Conservation (phyloP, 2,797 vertebrate genomes). For the Gallinago solitaria region DNA sequence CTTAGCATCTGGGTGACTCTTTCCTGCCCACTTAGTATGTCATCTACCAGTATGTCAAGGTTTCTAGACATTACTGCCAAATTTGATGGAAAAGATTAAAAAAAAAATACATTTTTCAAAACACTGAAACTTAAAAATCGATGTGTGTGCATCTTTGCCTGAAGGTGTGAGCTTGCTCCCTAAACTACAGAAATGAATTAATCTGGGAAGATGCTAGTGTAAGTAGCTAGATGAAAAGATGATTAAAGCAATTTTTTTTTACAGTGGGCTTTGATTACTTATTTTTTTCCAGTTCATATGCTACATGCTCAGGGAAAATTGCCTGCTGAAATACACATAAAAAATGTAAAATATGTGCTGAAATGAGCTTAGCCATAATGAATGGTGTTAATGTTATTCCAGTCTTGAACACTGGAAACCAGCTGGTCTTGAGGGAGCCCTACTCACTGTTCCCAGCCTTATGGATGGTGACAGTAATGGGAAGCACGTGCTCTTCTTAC, state of each 20-base stretch:
- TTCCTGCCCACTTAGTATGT: neutral
- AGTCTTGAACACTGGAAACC: neutral
- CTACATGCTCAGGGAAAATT: neutral
- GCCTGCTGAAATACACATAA: neutral
- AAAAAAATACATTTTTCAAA: neutral
- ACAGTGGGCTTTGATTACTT: neutral
- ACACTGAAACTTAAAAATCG: neutral
- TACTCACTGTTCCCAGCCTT: neutral
- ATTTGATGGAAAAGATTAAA: neutral
- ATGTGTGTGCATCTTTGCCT: neutral
- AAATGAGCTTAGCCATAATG: neutral
- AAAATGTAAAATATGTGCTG: neutral
- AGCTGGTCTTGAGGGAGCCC: conserved; percentile 29
- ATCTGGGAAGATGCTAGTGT: neutral
- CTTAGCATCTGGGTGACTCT: neutral
- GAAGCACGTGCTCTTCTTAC: neutral
- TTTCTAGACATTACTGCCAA: neutral
- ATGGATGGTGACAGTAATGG: conserved; percentile 50
- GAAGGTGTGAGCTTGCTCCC: neutral
- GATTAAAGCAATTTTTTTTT: neutral
- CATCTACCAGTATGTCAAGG: neutral
- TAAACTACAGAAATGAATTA: neutral
- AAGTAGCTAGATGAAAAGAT: neutral
- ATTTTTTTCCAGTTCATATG: neutral
- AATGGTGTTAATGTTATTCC: neutral